Evolutionary conservation across 2,797 vertebrate species (phyloP), one percentile per base, ranked within the genome.

Genomic region (Tokudaia tokunoshimensis): DNA sequence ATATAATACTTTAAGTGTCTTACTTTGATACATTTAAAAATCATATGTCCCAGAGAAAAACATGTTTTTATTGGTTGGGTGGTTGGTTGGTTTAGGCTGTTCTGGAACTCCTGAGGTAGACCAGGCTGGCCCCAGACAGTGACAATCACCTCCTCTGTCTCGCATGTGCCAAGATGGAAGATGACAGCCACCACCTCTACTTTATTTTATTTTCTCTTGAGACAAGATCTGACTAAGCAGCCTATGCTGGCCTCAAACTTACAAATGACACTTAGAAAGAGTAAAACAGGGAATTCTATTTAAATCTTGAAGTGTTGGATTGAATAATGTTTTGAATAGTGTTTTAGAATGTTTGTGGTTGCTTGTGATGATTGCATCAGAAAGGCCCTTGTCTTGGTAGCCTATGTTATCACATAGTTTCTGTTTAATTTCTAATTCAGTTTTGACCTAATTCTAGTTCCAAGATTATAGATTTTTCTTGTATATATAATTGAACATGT

Each of bases 1-100:
- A 59, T 20, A 59, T 59, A 75, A 59, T 59, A 75, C 19, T 90
- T n/a, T 19, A 79, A 82, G 3, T 61, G n/a, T 63, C 76, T 93
- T 88, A 65, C 91, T 44, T 76, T 76, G n/a, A 95, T 24, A 65
- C 2, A 96, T 95, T 91, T 90, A 86, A 52, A 67, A 52, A 72
- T 63, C 61, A 65, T 94, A 78, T 3, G 76, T 65, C 17, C 41
- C 20, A 47, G 14, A 52, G 55, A 3, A 85, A 85, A 67, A 92
- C 29, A 22, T 37, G 55, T 3, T 76, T 85, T 96, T 92, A 75
- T 94, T 81, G 5, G 5, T 44, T 29, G 29, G 29, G 11, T 65
- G 26, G 26, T 61, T 29, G 26, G 61, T 12, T 65, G 63, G 29
- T 29, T 84, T 65, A 29, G 31, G 61, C 44, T 67, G 31, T 85